A percentile compares a stretch with the other conserved stretches of the same genome.
Evolutionary conservation across 2,113 vertebrate species (phyloP).

Genomic region (Psilopogon haemacephalus): DNA sequence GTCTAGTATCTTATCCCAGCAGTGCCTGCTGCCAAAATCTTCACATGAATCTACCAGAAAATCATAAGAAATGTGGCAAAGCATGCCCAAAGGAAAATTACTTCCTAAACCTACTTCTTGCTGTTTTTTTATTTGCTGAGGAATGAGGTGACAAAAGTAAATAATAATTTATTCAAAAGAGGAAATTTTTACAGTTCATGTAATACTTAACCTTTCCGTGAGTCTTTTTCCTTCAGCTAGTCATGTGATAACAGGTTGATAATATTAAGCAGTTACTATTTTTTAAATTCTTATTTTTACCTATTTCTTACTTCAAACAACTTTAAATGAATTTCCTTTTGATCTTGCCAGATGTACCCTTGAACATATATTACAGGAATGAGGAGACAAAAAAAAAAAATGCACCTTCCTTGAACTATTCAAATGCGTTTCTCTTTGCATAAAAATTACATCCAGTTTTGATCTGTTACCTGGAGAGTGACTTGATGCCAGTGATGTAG

Average conservation of each 20-base stretch:
- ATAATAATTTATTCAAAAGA: background rate
- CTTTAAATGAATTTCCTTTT: background rate
- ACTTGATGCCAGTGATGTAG: background rate
- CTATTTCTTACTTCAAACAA: background rate
- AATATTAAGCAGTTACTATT: background rate
- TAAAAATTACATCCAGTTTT: background rate
- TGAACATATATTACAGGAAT: background rate
- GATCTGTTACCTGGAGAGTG: background rate
- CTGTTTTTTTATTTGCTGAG: background rate
- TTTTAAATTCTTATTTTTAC: background rate
- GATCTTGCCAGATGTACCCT: background rate
- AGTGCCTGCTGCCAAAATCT: background rate
- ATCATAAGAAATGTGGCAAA: background rate
- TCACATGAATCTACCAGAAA: background rate
- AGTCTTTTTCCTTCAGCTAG: background rate
- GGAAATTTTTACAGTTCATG: background rate
- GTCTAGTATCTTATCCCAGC: background rate
- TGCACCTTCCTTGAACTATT: background rate
- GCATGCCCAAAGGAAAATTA: background rate
- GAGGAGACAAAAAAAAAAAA: background rate
- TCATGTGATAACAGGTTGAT: background rate
- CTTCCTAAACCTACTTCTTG: background rate
- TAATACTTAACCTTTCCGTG: background rate
- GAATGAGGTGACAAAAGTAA: background rate
- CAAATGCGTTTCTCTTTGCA: background rate